Evolutionary conservation across 2,113 vertebrate species (phyloP).

Genomic region (Irena cyanogastra): DNA sequence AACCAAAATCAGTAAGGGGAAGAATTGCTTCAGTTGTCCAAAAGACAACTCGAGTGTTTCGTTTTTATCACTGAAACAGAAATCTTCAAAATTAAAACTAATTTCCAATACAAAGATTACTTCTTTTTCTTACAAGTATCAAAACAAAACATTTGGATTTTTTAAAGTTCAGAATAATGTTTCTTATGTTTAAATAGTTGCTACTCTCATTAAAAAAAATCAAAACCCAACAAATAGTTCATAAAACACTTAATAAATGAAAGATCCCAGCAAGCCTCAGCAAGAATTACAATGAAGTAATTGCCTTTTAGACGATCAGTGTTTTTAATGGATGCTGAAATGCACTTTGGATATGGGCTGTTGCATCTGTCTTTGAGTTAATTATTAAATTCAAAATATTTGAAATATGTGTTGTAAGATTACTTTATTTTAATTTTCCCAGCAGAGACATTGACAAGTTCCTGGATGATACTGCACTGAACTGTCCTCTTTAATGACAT

Average conservation of each 20-base stretch:
- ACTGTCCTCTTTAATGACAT: conserved; percentile 7
- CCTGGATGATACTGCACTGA: background rate
- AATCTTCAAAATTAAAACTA: background rate
- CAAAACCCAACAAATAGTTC: background rate
- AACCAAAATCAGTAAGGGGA: background rate
- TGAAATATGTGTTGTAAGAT: background rate
- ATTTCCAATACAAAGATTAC: background rate
- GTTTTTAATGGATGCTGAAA: background rate
- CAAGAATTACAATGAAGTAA: background rate
- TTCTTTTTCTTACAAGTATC: background rate
- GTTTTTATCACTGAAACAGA: background rate
- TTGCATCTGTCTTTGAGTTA: background rate
- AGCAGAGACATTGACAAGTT: conserved; percentile 7
- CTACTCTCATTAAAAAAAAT: background rate
- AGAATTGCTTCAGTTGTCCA: background rate
- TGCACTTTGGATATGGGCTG: background rate
- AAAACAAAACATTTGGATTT: background rate
- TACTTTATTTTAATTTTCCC: conserved; percentile 24
- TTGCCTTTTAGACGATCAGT: background rate
- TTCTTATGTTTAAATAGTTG: background rate
- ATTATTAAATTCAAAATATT: conserved; percentile 13
- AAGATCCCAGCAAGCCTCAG: background rate
- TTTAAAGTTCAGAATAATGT: background rate
- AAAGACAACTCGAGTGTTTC: background rate
- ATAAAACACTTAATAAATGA: background rate